phyloP scores from a whole-genome alignment of 2,888 invertebrate genomes.

The Odontothrips loti region DNA sequence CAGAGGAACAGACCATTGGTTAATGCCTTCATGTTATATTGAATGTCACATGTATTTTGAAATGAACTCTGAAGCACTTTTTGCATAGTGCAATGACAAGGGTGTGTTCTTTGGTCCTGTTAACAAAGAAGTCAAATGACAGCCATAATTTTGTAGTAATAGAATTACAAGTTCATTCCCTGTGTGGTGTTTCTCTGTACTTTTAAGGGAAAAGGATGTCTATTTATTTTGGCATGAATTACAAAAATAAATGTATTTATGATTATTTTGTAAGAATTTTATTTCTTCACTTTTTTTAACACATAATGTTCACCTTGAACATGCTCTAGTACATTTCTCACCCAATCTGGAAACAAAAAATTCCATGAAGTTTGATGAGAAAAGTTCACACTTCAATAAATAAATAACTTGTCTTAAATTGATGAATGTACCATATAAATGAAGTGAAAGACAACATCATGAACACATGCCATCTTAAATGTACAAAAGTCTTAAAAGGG shows the following conservation, averaged over 20 bases:
- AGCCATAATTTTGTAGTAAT: constrained; percentile 5
- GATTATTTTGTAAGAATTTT: background rate
- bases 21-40: too few species aligned
- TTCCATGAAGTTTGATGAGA: background rate
- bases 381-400: background rate
- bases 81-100: too few species aligned
- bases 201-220: background rate
- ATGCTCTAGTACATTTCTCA: background rate
- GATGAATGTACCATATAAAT: background rate
- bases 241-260: constrained; percentile 21
- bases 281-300: background rate
- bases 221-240: constrained; percentile 23
- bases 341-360: too few species aligned
- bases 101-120: background rate
- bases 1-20: too few species aligned
- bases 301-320: background rate
- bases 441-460: background rate
- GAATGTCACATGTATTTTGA: too few species aligned
- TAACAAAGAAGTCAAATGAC: background rate
- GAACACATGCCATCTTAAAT: background rate
- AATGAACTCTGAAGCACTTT: too few species aligned
- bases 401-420: background rate
- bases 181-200: constrained; percentile 4
- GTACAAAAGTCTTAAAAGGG: background rate
- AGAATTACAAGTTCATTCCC: constrained; percentile 15